These are phyloP conservation scores for Capreolus pygargus DNA, from an alignment of 2,113 vertebrate species.

Conservation along the genomic window DNA sequence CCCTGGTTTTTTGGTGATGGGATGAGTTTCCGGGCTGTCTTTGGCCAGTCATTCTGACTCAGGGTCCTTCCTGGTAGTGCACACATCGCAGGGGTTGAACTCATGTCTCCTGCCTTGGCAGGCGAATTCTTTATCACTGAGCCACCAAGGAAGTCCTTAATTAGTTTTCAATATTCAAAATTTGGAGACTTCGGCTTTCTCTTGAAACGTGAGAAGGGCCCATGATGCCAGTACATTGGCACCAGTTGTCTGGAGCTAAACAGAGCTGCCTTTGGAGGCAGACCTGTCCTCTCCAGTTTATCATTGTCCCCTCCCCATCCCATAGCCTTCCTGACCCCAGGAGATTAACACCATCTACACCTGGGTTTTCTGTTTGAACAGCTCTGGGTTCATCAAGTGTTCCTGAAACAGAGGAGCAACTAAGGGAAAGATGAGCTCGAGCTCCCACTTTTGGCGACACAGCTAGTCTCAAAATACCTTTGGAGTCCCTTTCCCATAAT, in stretches of 20 bases:
- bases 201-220: not conserved
- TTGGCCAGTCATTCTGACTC: not conserved
- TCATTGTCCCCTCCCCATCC: fast-evolving
- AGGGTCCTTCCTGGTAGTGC: not conserved
- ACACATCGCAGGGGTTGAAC: not conserved
- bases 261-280: not conserved
- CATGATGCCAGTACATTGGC: fast-evolving
- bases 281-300: not conserved
- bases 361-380: not conserved
- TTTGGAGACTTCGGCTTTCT: not conserved
- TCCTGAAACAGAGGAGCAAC: not conserved
- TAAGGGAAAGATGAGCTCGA: not conserved
- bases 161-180: not conserved
- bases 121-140: not conserved
- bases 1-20: not conserved
- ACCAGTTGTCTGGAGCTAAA: not conserved
- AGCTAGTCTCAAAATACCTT: not conserved
- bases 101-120: not conserved
- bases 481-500: not conserved
- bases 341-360: not conserved
- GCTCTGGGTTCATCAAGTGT: fast-evolving
- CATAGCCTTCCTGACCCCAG: not conserved
- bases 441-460: not conserved
- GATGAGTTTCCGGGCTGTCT: not conserved
- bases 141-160: not conserved